These are phyloP conservation scores for Apeira syringaria DNA, from an alignment of 2,888 invertebrate genomes.

Conservation along the genomic window DNA sequence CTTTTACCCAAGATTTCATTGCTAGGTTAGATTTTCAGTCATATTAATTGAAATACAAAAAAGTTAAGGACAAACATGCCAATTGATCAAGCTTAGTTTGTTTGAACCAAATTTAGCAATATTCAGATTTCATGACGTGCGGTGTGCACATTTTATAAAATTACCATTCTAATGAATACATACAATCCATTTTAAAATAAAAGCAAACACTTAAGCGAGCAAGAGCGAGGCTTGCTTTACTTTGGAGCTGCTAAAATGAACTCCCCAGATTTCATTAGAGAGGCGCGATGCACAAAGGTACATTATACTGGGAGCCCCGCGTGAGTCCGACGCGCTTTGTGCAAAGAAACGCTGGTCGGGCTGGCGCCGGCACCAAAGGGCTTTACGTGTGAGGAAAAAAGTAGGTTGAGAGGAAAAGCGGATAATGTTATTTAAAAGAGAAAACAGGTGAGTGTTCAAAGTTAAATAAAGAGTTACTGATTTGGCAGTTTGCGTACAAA, in stretches of 20 bases:
- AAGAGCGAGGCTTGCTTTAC: conserved; percentile 7
- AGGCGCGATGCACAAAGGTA: conserved; percentile 50
- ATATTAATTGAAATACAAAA: too few species aligned
- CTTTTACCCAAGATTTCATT: too few species aligned
- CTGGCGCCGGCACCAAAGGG: conserved; percentile 63
- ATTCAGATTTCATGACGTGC: too few species aligned
- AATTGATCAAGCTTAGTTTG: too few species aligned
- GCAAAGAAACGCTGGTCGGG: conserved; percentile 59
- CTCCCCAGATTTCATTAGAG: conserved; percentile 35
- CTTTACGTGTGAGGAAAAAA: conserved; percentile 37
- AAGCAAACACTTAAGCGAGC: background rate
- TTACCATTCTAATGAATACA: too few species aligned
- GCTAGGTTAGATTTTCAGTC: too few species aligned
- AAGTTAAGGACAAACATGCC: too few species aligned
- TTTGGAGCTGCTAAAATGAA: conserved; percentile 24
- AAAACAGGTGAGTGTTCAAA: conserved; percentile 7
- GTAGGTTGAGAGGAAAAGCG: conserved; percentile 8
- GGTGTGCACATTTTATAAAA: too few species aligned
- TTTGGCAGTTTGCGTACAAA: too few species aligned
- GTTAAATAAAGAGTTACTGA: too few species aligned
- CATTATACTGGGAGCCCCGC: conserved; percentile 36
- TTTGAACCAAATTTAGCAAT: too few species aligned
- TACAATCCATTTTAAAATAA: background rate
- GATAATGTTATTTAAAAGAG: conserved; percentile 16
- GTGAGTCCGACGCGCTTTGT: conserved; percentile 59